Evolutionary conservation across 35 echinoderm and acorn worm species (phyloP).

Genomic region (Amphiura filiformis): DNA sequence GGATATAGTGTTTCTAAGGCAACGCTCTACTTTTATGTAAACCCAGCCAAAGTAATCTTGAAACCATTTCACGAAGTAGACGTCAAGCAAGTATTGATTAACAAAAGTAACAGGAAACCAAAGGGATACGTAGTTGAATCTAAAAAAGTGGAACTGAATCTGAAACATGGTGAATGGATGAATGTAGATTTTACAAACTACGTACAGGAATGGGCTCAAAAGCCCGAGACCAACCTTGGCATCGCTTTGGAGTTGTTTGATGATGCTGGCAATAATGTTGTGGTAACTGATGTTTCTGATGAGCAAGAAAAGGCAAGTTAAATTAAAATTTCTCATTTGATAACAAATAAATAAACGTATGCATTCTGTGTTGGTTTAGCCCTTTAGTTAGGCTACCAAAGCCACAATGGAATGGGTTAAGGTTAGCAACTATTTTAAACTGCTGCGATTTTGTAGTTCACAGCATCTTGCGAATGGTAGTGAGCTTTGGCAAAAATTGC

Average conservation of each 20-base stretch:
- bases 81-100: conserved; percentile 36
- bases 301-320: conserved; percentile 52
- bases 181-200: conserved; percentile 56
- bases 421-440: too few species aligned
- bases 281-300: conserved; percentile 53
- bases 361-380: too few species aligned
- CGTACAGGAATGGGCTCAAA: conserved; percentile 56
- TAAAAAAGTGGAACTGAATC: conserved; percentile 44
- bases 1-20: conserved; percentile 66
- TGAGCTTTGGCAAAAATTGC: too few species aligned
- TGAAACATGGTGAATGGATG: conserved; percentile 46
- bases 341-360: too few species aligned
- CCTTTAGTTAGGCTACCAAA: too few species aligned
- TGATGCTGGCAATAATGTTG: conserved; percentile 42
- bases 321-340: too few species aligned
- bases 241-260: conserved; percentile 46
- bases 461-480: too few species aligned
- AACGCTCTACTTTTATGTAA: conserved; percentile 58
- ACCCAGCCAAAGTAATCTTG: background rate
- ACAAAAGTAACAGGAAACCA: background rate
- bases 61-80: conserved; percentile 32
- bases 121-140: conserved; percentile 27
- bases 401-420: too few species aligned
- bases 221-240: conserved; percentile 47
- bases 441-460: too few species aligned